Percentiles rank a stretch among this genome's conserved stretches.
phyloP scores from a whole-genome alignment of 2,888 invertebrate species.

The Caenorhabditis uteleia region DNA sequence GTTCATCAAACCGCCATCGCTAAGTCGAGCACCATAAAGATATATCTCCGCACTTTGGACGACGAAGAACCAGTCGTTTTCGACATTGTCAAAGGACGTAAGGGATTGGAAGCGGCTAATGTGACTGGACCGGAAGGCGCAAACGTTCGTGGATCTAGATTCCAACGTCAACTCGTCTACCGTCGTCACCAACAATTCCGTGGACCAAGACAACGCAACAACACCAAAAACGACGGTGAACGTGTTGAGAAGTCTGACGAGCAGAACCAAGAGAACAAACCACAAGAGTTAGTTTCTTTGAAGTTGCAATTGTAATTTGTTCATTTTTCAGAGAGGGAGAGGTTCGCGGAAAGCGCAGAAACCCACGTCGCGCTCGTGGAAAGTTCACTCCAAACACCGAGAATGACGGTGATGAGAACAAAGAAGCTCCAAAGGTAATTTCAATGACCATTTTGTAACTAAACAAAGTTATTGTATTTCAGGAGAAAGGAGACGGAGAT shows the following conservation, averaged over 20 bases:
- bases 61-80: slow-evolving; percentile 48
- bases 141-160: slow-evolving; percentile 80
- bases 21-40: slow-evolving; percentile 40
- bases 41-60: slow-evolving; percentile 87
- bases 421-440: background rate
- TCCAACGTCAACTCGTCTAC: slow-evolving; percentile 14
- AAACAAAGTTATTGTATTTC: background rate
- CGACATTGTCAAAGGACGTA: slow-evolving; percentile 79
- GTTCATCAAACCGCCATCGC: slow-evolving; percentile 77
- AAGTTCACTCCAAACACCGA: slow-evolving; percentile 24
- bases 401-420: slow-evolving; percentile 5
- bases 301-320: background rate
- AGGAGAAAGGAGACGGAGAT: slow-evolving; percentile 34
- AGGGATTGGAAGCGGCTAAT: slow-evolving; percentile 86
- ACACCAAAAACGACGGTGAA: background rate
- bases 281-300: background rate
- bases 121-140: slow-evolving; percentile 94
- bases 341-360: slow-evolving; percentile 18
- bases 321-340: background rate
- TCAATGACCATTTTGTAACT: background rate
- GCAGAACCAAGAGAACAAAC: slow-evolving; percentile 5
- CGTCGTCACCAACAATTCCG: slow-evolving; percentile 4
- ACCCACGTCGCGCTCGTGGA: slow-evolving; percentile 22
- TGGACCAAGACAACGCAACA: slow-evolving; percentile 2
- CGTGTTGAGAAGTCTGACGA: slow-evolving; percentile 6